These are phyloP conservation scores for Clarias magur DNA, from an alignment of 2,113 vertebrate species.

Conservation along the genomic window DNA sequence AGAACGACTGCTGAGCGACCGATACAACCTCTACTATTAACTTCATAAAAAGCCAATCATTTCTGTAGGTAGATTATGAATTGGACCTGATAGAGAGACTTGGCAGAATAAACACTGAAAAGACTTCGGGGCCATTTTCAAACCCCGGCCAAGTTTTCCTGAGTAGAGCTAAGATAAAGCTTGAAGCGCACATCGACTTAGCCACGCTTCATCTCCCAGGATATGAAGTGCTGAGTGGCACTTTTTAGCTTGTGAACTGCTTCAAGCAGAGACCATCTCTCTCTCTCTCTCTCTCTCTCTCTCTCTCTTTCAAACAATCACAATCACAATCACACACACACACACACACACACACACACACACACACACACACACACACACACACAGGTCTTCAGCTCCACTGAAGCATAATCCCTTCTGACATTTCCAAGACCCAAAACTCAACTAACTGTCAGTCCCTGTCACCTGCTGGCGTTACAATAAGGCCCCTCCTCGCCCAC, in stretches of 20 bases:
- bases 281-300: background rate
- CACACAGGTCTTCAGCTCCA: background rate
- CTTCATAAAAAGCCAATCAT: background rate
- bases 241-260: slow-evolving; percentile 29
- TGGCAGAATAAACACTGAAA: background rate
- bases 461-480: slow-evolving; percentile 36
- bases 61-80: background rate
- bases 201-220: slow-evolving; percentile 14
- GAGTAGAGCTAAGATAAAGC: slow-evolving; percentile 1
- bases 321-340: background rate
- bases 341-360: background rate
- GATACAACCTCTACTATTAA: background rate
- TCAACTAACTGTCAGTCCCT: slow-evolving; percentile 34
- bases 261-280: slow-evolving; percentile 19
- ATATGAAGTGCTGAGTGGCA: slow-evolving; percentile 31
- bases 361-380: slow-evolving; percentile 15
- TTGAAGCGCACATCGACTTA: slow-evolving; percentile 19
- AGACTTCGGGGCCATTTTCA: background rate
- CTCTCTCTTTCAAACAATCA: background rate
- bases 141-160: background rate
- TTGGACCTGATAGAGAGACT: background rate
- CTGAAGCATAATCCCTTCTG: slow-evolving; percentile 33
- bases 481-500: background rate
- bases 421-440: slow-evolving; percentile 38
- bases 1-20: background rate